phyloP scores from a whole-genome alignment of 2,888 invertebrate species.

The Drosophila atroscutellata region DNA sequence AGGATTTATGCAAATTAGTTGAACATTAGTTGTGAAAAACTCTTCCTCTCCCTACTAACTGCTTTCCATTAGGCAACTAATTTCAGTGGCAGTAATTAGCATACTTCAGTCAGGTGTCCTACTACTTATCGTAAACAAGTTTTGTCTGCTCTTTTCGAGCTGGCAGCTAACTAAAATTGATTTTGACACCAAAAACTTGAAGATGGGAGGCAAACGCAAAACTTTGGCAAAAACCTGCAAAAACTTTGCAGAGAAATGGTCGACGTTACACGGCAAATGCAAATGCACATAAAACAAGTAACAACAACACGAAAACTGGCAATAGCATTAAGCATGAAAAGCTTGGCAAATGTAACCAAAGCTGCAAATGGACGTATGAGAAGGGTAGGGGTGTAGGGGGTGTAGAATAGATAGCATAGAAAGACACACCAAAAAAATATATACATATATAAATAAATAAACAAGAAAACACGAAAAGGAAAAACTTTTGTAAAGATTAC shows the following conservation, averaged over 20 bases:
- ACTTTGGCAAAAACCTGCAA: constrained; percentile 30
- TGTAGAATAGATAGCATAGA: background rate
- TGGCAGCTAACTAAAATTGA: constrained; percentile 59
- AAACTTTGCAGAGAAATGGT: constrained; percentile 52
- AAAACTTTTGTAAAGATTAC: constrained; percentile 70
- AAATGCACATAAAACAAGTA: constrained; percentile 37
- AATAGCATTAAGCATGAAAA: constrained; percentile 64
- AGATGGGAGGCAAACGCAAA: constrained; percentile 11
- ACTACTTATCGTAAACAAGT: constrained; percentile 36
- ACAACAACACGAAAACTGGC: constrained; percentile 7
- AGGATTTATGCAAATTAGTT: constrained; percentile 44
- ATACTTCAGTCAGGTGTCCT: constrained; percentile 34
- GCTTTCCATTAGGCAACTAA: constrained; percentile 61
- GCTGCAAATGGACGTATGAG: background rate
- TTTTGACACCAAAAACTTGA: constrained; percentile 69
- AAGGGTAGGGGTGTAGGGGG: background rate
- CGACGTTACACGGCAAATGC: constrained; percentile 32
- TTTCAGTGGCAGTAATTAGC: constrained; percentile 60
- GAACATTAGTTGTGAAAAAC: background rate
- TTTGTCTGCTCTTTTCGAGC: constrained; percentile 22
- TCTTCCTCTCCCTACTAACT: constrained; percentile 44
- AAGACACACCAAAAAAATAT: constrained; percentile 4
- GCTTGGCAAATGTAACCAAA: constrained; percentile 46
- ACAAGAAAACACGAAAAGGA: constrained; percentile 25
- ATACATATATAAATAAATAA: background rate